A percentile compares a stretch with the other conserved stretches of the same genome.
Conservation (phyloP, 2,888 invertebrate species). For the Drosophila rubida region DNA sequence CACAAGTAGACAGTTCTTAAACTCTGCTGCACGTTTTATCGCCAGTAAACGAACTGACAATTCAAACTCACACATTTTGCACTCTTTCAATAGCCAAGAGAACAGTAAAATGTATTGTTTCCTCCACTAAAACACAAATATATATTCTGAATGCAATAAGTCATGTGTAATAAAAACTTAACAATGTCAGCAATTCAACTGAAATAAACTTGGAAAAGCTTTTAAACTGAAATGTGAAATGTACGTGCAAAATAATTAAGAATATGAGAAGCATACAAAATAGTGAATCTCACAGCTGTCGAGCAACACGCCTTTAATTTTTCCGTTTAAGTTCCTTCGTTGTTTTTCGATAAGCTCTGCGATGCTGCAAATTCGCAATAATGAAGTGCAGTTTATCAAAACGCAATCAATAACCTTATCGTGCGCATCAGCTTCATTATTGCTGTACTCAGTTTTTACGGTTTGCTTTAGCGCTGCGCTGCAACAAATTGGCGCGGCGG, state of each 20-base stretch:
- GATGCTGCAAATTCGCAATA: neutral
- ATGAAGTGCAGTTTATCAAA: slow-evolving; percentile 17
- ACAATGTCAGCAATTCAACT: neutral
- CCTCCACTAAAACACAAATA: too few species aligned
- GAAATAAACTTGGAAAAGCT: neutral
- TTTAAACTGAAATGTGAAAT: neutral
- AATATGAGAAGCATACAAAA: neutral
- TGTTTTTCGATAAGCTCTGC: neutral
- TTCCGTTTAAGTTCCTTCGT: neutral
- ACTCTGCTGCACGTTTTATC: neutral
- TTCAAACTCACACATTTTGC: neutral
- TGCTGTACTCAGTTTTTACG: neutral
- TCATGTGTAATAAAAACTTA: neutral
- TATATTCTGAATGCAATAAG: too few species aligned
- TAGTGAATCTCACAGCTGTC: neutral
- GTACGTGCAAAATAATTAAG: neutral
- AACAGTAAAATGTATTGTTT: too few species aligned
- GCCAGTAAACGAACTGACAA: too few species aligned
- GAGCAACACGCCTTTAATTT: neutral
- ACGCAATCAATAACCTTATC: slow-evolving; percentile 2
- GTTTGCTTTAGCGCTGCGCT: slow-evolving; percentile 1
- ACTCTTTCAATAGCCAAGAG: neutral
- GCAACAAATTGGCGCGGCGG: slow-evolving; percentile 22
- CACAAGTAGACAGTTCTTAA: neutral
- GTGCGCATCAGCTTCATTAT: slow-evolving; percentile 6